These are phyloP conservation scores for Crambe crambe DNA, from an alignment of 37 sponge, comb jelly and placozoan species.

Conservation along the genomic window DNA sequence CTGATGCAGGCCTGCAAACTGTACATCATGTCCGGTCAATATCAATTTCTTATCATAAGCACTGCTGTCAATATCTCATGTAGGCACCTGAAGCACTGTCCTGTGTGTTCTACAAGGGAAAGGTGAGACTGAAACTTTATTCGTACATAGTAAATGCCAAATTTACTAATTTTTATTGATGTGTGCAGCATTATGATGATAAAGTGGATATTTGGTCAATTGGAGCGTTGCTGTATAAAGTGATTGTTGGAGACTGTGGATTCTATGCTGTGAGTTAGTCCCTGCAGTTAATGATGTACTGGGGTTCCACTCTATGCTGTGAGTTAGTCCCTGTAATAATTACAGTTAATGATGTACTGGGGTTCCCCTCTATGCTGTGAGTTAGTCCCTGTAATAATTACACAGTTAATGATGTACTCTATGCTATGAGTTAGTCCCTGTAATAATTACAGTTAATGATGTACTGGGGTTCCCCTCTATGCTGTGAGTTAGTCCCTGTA, in stretches of 20 bases:
- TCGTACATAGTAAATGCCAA: background rate
- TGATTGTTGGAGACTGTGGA: slow-evolving; percentile 85
- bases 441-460: too few species aligned
- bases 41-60: too few species aligned
- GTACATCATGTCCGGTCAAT: too few species aligned
- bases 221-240: slow-evolving; percentile 88
- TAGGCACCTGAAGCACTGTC: slow-evolving; percentile 92
- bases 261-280: slow-evolving; percentile 93
- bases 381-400: too few species aligned
- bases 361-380: slow-evolving; percentile 84
- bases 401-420: slow-evolving; percentile 56
- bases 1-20: too few species aligned
- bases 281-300: too few species aligned
- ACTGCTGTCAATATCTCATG: too few species aligned
- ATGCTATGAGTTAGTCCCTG: slow-evolving; percentile 88
- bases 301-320: slow-evolving; percentile 80
- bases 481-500: slow-evolving; percentile 91
- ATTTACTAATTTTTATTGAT: background rate
- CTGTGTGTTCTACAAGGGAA: slow-evolving; percentile 77
- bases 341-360: too few species aligned
- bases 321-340: too few species aligned
- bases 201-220: slow-evolving; percentile 93
- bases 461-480: slow-evolving; percentile 57
- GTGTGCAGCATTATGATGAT: slow-evolving; percentile 73
- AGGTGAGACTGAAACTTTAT: slow-evolving; percentile 31